Conservation (phyloP, 2,113 vertebrate species). For the Grus americana region DNA sequence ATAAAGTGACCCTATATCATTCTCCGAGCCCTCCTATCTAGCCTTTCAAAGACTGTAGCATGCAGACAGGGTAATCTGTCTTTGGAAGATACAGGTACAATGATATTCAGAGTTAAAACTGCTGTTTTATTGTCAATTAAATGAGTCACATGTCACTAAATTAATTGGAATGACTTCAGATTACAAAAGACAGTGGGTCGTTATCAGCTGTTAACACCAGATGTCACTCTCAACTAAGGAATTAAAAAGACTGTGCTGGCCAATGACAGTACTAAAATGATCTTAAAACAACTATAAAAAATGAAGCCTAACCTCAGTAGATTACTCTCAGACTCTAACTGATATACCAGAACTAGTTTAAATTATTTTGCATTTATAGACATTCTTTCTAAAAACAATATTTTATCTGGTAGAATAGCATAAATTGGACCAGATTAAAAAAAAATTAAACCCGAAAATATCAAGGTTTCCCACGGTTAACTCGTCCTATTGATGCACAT, state of each 20-base stretch:
- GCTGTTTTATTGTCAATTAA: neutral
- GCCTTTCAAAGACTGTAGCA: neutral
- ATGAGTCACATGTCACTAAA: fast-evolving
- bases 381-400: neutral
- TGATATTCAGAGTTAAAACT: neutral
- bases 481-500: neutral
- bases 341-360: neutral
- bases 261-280: fast-evolving
- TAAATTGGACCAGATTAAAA: neutral
- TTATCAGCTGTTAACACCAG: neutral
- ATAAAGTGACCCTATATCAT: neutral
- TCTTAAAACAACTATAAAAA: neutral
- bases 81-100: neutral
- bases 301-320: neutral
- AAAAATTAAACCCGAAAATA: neutral
- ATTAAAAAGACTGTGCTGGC: neutral
- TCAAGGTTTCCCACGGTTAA: neutral
- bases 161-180: neutral
- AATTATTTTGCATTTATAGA: neutral
- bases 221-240: slow-evolving; percentile 38
- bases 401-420: neutral
- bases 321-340: neutral
- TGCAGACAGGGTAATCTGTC: neutral
- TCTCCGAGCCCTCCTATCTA: neutral
- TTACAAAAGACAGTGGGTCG: neutral